phyloP scores from a whole-genome alignment of 2,888 invertebrate species.

The Platycheirus albimanus region DNA sequence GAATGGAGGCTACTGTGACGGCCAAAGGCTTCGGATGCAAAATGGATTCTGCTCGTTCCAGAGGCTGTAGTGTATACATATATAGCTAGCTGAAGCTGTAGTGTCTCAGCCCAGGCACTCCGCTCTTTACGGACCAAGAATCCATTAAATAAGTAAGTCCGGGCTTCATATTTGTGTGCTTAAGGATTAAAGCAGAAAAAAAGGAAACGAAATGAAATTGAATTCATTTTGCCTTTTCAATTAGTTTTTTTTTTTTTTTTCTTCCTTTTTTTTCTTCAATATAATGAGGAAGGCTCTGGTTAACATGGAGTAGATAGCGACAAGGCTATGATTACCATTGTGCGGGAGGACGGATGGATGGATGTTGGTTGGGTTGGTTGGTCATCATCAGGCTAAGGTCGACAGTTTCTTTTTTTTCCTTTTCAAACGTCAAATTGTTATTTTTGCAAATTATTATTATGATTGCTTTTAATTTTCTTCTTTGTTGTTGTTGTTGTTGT shows the following conservation, averaged over 20 bases:
- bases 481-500: too few relatives aligned
- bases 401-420: conserved; percentile 26
- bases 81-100: too few relatives aligned
- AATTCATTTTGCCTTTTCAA: conserved; percentile 55
- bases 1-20: conserved; percentile 4
- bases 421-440: conserved; percentile 59
- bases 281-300: conserved; percentile 30
- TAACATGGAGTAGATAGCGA: conserved; percentile 22
- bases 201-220: conserved; percentile 43
- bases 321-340: conserved; percentile 13
- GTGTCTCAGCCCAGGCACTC: conserved; percentile 19
- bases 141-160: conserved; percentile 20
- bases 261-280: not conserved
- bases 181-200: not conserved
- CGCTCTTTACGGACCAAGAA: conserved; percentile 23
- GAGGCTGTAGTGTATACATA: too few relatives aligned
- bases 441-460: conserved; percentile 35
- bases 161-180: conserved; percentile 36
- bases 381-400: conserved; percentile 37
- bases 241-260: conserved; percentile 24
- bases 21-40: conserved; percentile 28
- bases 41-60: conserved; percentile 22
- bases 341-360: conserved; percentile 19
- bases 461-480: conserved; percentile 1
- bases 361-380: too few relatives aligned